Percentiles rank a stretch among this genome's conserved stretches.
Conservation (phyloP, 2,888 invertebrate species). For the Trichogramma evanescens region DNA sequence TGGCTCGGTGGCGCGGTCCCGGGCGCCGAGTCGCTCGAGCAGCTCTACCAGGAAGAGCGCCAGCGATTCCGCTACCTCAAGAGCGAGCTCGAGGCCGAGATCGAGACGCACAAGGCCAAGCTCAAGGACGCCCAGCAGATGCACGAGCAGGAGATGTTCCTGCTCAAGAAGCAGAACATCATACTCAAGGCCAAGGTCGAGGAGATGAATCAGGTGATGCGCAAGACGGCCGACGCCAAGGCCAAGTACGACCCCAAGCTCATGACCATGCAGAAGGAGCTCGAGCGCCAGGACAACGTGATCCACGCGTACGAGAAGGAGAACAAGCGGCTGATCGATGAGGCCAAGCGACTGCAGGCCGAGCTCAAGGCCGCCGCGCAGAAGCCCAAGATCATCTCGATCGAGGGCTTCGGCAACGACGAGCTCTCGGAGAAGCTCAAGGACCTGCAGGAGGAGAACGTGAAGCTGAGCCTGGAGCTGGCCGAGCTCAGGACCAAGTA, state of each 20-base stretch:
- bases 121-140: constrained; percentile 38
- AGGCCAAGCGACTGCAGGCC: constrained; percentile 36
- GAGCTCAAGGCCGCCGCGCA: constrained; percentile 31
- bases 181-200: constrained; percentile 40
- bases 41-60: constrained; percentile 38
- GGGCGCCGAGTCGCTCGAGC: constrained; percentile 16
- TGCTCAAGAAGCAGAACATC: constrained; percentile 41
- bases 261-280: constrained; percentile 33
- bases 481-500: constrained; percentile 38
- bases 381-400: constrained; percentile 25
- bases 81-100: constrained; percentile 38
- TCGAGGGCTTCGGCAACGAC: constrained; percentile 21
- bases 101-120: constrained; percentile 37
- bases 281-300: constrained; percentile 40
- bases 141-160: constrained; percentile 41
- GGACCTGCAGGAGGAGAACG: constrained; percentile 37
- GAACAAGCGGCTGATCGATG: constrained; percentile 39
- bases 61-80: constrained; percentile 37
- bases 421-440: constrained; percentile 36
- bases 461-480: constrained; percentile 37
- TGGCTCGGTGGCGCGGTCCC: neutral
- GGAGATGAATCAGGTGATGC: constrained; percentile 31
- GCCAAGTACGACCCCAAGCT: constrained; percentile 31
- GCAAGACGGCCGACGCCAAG: constrained; percentile 26
- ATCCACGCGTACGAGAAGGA: constrained; percentile 40